phyloP scores from a whole-genome alignment of 2,113 vertebrate genomes.

The Zapus hudsonius region DNA sequence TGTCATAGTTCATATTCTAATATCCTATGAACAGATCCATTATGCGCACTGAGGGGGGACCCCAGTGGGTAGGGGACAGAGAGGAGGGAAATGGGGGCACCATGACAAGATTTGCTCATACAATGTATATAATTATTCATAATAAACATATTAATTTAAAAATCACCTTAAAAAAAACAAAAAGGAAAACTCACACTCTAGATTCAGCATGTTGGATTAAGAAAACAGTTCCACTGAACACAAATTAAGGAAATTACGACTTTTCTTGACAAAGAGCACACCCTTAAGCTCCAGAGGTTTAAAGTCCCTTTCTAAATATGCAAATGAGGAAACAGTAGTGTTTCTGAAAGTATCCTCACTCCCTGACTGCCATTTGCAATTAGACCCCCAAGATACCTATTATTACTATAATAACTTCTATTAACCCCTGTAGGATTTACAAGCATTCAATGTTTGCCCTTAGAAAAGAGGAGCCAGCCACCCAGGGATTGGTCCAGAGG shows the following conservation, averaged over 20 bases:
- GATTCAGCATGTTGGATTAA: neutral
- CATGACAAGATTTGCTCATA: too few species aligned
- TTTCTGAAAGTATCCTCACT: neutral
- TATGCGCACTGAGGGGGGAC: too few species aligned
- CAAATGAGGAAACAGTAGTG: neutral
- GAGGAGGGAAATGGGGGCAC: too few species aligned
- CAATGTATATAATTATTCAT: too few species aligned
- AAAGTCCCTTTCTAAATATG: slow-evolving; percentile 24
- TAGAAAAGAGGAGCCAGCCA: neutral
- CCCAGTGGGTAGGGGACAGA: too few species aligned
- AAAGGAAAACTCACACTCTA: neutral
- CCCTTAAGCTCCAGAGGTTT: neutral
- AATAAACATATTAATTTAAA: too few species aligned
- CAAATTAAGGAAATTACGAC: neutral
- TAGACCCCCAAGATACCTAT: neutral
- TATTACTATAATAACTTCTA: neutral
- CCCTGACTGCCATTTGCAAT: neutral
- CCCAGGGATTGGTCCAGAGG: neutral
- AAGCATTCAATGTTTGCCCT: neutral
- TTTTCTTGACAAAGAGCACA: neutral
- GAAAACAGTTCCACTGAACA: neutral
- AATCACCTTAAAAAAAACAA: too few species aligned
- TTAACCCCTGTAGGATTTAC: neutral
- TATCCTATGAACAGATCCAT: too few species aligned
- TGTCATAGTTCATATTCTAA: too few species aligned